Evolutionary conservation across 2,797 vertebrate genomes (phyloP), one percentile per base, ranked within the genome.

Genomic region (Lepilemur septentrionalis): DNA sequence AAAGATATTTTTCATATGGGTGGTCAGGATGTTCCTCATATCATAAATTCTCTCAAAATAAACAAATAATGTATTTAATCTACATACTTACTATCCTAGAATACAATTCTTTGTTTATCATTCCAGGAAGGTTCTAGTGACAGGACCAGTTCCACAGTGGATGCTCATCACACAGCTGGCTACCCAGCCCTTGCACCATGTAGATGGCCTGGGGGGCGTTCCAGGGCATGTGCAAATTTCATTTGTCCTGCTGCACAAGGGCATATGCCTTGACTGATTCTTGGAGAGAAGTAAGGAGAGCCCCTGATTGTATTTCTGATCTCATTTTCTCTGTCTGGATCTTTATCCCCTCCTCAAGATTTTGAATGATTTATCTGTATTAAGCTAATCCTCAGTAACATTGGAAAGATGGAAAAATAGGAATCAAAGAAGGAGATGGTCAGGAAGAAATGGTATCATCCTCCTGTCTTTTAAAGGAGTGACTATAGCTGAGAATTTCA

Each of bases 321-420:
- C 20, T 90, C 12, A 30, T 70, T 82, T 79, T 91, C 75, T 81
- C n/a, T 81, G 7, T n/a, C n/a, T 79, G 15, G 17, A 38, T 55
- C 4, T 35, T 41, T 38, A 43, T 4, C 8, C 3, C 35, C 8
- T 12, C 48, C 18, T 61, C 18, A 69, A 52, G 32, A 38, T 75
- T 88, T 94, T 95, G 11, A 86, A 50, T 91, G 80, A 57, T 50
- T 84, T 96, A 75, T 69, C 65, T 87, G 28, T 89, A n/a, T 82
- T 81, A 96, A 89, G 22, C 22, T 85, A 76, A 93, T 75, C 57
- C 28, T 92, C n/a, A 78, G 13, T 76, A 94, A 78, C 11, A 41
- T 15, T 86, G 30, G 28, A 86, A 93, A 90, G n/a, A 76, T 38
- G 4, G 43, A 55, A 55, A 82, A 91, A 38, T 57, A 59, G 28